These are phyloP conservation scores for Diadumene lineata DNA, from an alignment of 92 coral and sea anemone genomes.

Conservation along the genomic window DNA sequence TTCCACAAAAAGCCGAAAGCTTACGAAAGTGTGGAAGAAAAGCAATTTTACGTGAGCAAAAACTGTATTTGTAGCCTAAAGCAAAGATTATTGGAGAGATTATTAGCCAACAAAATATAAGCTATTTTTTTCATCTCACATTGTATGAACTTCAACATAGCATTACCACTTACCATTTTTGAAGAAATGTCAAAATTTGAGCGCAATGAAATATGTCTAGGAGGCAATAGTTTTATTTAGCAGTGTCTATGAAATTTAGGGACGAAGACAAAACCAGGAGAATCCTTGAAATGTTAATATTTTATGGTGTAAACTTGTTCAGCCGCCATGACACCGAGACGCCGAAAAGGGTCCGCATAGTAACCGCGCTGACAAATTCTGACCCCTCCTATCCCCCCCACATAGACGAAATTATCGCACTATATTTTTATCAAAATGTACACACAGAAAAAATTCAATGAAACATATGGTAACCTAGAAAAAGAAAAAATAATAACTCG, in stretches of 20 bases:
- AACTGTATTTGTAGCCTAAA: too few species aligned
- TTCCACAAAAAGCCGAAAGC: too few species aligned
- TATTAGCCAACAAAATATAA: neutral
- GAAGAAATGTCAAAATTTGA: neutral
- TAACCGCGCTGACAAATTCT: slow-evolving; percentile 20
- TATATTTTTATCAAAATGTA: too few species aligned
- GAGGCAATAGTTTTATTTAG: neutral
- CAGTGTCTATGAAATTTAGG: neutral
- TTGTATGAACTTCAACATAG: too few species aligned
- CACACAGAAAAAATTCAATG: too few species aligned
- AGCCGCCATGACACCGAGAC: slow-evolving; percentile 37
- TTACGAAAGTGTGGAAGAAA: too few species aligned
- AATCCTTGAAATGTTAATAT: slow-evolving; percentile 19
- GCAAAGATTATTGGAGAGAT: neutral
- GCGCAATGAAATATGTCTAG: neutral
- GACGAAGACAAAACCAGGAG: neutral
- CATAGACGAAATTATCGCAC: neutral
- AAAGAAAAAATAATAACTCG: too few species aligned
- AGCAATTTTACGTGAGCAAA: too few species aligned
- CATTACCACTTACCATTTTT: neutral
- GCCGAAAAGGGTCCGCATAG: slow-evolving; percentile 21
- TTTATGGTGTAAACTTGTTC: slow-evolving; percentile 23
- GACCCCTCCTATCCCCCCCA: slow-evolving; percentile 10
- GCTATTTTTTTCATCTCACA: too few species aligned
- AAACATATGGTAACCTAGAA: too few species aligned